Evolutionary conservation across 1,140 invertebrate genomes (phyloP), one percentile per base, ranked within the genome.

Genomic region (Rhopalosiphum padi): DNA sequence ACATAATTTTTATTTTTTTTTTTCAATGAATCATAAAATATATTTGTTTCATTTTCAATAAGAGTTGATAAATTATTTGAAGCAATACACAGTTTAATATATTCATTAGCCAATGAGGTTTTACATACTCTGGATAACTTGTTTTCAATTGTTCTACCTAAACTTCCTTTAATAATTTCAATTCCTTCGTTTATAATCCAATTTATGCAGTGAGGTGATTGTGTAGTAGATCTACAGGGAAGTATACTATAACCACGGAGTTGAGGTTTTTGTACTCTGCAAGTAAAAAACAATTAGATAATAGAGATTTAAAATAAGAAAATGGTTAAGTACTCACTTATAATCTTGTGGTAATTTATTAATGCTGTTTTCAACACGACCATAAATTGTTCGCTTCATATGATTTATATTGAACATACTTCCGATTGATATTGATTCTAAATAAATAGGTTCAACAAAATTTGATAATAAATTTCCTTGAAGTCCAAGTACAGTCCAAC

Each of bases 401-500:
- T 98, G 98, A 94, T 97, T 96, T 93, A 97, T 97, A 95, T 98
- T 97, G 94, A 98, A 96, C 93, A 98, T 96, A 94, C 97, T 98
- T 94, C 98, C 98, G 94, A 99, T 96, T 94, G 98, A 97, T 94
- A 99, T 97, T 94, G 97, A 97, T 95, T 97, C 96, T 94, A 99
- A 97, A 96, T 99, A 99, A 94, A 98, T 97, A 94, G 98, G 98
- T 94, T 97, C 96, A 93, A 98, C 96, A 95, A 98, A 97, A 95
- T 97, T 96, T 94, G 97, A 97, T 94, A 99, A 96, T 94, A 99
- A 96, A 94, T 98, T 97, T 93, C 99, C 99, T 96, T 99, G 98
- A 94, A 99, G 96, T 94, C 98, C 99, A 93, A 99, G 95, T 94
- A 98, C 97, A 96, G 98, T 98, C 98, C 98, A 99, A 94, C 97